phyloP scores from a whole-genome alignment of 2,888 invertebrate genomes.

The Cheiracanthium punctorium region DNA sequence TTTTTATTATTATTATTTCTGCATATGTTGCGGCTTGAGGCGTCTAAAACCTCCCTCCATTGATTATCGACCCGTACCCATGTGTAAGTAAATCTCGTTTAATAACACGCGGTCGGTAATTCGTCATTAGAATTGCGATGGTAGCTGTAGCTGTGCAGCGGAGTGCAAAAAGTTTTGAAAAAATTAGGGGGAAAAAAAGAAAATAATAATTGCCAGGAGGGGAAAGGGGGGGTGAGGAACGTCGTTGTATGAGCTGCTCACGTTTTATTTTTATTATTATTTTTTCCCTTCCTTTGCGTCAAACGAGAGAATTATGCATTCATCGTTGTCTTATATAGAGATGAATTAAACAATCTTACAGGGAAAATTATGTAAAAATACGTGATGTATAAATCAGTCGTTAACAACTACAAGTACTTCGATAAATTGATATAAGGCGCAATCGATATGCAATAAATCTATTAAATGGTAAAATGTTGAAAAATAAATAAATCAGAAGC shows the following conservation, averaged over 20 bases:
- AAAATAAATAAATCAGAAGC: too few relatives aligned
- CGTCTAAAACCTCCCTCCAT: constrained; percentile 18
- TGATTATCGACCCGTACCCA: constrained; percentile 49
- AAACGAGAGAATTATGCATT: constrained; percentile 42
- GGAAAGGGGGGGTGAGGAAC: background rate
- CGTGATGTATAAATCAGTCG: background rate
- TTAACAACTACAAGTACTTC: too few relatives aligned
- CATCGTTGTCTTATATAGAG: constrained; percentile 39
- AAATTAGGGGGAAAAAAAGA: background rate
- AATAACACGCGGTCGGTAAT: constrained; percentile 58
- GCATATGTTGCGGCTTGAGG: constrained; percentile 22
- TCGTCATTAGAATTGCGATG: constrained; percentile 52
- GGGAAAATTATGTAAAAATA: background rate
- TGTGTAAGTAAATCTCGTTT: constrained; percentile 64
- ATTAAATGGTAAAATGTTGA: too few relatives aligned
- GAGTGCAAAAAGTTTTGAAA: background rate
- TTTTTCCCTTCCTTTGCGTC: background rate
- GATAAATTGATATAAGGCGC: too few relatives aligned
- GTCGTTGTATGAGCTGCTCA: background rate
- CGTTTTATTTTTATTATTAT: background rate
- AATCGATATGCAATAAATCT: too few relatives aligned
- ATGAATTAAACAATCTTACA: constrained; percentile 32
- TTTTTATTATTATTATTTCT: constrained; percentile 4
- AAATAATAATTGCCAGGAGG: constrained; percentile 20
- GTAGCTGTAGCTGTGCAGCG: background rate